These are phyloP conservation scores for Gopherus flavomarginatus DNA, from an alignment of 2,113 vertebrate genomes.

Conservation along the genomic window DNA sequence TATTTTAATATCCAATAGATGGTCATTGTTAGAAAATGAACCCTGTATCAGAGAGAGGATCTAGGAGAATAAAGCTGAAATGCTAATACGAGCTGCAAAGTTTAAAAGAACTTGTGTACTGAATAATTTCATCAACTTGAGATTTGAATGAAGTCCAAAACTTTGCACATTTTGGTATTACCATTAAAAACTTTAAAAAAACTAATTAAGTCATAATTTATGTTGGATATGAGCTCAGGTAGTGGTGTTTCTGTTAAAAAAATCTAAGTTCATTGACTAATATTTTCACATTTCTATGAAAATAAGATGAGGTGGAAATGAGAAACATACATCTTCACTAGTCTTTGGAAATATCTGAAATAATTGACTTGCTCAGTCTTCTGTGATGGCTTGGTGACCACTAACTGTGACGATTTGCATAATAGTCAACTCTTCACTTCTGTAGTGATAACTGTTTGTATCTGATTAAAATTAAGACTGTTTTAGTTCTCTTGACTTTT, in stretches of 20 bases:
- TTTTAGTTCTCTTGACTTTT: conserved; percentile 85
- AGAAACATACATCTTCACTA: conserved; percentile 85
- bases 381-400: conserved; percentile 83
- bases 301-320: conserved; percentile 75
- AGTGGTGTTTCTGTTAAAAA: conserved; percentile 69
- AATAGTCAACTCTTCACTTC: conserved; percentile 85
- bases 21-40: neutral
- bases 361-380: conserved; percentile 87
- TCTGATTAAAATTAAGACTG: conserved; percentile 88
- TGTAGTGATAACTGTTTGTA: conserved; percentile 86
- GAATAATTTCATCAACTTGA: conserved; percentile 21
- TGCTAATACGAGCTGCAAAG: neutral
- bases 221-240: conserved; percentile 54
- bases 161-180: conserved; percentile 12
- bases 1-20: neutral
- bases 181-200: conserved; percentile 44
- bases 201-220: conserved; percentile 48
- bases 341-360: conserved; percentile 81
- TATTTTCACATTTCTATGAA: conserved; percentile 74
- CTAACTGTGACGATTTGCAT: conserved; percentile 89
- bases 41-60: neutral
- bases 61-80: neutral
- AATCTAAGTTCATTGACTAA: conserved; percentile 78
- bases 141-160: conserved; percentile 14
- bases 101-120: conserved; percentile 7